Evolutionary conservation across 2,797 vertebrate species (phyloP).

Genomic region (Micromesistius poutassou): DNA sequence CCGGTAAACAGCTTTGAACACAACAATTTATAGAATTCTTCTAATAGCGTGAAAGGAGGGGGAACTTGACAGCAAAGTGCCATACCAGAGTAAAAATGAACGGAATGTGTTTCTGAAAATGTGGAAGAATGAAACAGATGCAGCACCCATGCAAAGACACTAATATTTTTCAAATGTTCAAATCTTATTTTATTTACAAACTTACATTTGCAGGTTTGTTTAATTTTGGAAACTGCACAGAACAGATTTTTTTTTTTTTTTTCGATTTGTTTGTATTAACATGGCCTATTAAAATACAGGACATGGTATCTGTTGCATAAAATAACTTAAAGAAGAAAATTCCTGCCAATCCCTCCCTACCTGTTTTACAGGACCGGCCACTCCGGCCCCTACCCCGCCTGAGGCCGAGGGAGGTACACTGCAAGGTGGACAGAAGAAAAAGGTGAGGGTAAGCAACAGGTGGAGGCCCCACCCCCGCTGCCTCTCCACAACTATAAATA

Average conservation of each 20-base stretch:
- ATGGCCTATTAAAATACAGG: neutral
- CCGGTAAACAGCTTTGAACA: too few species aligned
- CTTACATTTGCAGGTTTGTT: neutral
- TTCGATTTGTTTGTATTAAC: neutral
- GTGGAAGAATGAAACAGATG: too few species aligned
- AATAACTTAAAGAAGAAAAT: neutral
- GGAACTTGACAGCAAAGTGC: slow-evolving; percentile 59
- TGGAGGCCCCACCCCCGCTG: slow-evolving; percentile 38
- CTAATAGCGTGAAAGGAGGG: slow-evolving; percentile 34
- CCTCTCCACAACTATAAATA: slow-evolving; percentile 56
- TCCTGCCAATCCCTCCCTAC: slow-evolving; percentile 65
- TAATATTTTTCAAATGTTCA: too few species aligned
- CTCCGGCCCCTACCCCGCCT: slow-evolving; percentile 51
- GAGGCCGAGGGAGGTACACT: slow-evolving; percentile 26
- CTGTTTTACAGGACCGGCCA: slow-evolving; percentile 71
- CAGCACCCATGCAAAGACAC: too few species aligned
- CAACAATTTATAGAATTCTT: slow-evolving; percentile 1
- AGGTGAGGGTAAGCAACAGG: slow-evolving; percentile 24
- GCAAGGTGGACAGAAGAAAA: slow-evolving; percentile 42
- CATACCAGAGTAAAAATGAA: slow-evolving; percentile 65
- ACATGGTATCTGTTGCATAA: neutral
- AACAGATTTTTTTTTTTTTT: neutral
- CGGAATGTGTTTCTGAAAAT: slow-evolving; percentile 65
- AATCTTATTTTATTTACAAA: too few species aligned
- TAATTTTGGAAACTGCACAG: neutral